phyloP scores from a whole-genome alignment of 2,113 vertebrate species.

The Gallinago jamesoni region DNA sequence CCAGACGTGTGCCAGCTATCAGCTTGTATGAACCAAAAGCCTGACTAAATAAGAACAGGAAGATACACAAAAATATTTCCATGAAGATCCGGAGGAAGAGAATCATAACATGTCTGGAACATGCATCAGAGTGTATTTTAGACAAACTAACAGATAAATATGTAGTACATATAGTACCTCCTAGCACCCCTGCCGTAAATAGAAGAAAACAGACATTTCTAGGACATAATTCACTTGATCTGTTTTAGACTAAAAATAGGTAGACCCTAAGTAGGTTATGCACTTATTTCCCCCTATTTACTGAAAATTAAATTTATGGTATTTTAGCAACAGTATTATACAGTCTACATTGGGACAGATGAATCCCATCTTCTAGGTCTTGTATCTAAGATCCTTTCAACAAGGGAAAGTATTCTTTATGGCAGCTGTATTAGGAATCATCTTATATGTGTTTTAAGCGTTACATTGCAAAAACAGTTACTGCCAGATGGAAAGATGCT shows the following conservation, averaged over 20 bases:
- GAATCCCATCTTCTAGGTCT: neutral
- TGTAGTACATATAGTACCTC: neutral
- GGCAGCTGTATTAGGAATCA: neutral
- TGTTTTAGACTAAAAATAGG: constrained; percentile 7
- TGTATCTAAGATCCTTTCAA: neutral
- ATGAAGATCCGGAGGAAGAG: neutral
- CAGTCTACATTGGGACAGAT: neutral
- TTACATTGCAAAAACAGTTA: neutral
- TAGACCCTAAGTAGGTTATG: neutral
- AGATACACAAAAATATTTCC: neutral
- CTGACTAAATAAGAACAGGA: neutral
- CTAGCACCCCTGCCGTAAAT: neutral
- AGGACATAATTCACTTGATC: neutral
- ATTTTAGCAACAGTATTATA: neutral
- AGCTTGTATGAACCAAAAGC: neutral
- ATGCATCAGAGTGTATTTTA: neutral
- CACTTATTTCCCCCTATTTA: neutral
- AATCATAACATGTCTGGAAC: neutral
- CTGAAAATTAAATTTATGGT: neutral
- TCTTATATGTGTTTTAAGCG: neutral
- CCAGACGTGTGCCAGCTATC: neutral
- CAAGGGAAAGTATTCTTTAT: neutral
- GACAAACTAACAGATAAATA: neutral
- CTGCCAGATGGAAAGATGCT: neutral
- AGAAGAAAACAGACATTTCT: neutral